Percentiles rank a stretch among this genome's conserved stretches.
Evolutionary conservation across 2,113 vertebrate species (phyloP).

Genomic region (Plestiodon gilberti): DNA sequence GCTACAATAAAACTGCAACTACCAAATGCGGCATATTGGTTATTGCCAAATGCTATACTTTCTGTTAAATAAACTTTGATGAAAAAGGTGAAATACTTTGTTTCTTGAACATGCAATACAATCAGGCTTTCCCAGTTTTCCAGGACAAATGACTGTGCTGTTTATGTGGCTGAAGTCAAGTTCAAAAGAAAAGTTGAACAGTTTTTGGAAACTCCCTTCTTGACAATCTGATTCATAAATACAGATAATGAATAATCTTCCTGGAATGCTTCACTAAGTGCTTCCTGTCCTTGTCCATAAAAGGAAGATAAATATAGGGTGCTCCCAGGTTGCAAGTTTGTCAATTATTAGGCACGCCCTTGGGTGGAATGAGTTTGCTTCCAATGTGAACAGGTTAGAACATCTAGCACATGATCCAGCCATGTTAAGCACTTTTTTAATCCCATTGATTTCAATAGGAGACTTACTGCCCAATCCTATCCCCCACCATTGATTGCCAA

Average conservation of each 20-base stretch:
- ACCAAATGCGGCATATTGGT: neutral
- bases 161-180: slow-evolving; percentile 32
- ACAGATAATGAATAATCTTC: slow-evolving; percentile 72
- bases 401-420: neutral
- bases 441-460: neutral
- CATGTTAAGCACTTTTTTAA: slow-evolving; percentile 33
- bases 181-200: slow-evolving; percentile 63
- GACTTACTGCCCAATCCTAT: neutral
- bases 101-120: slow-evolving; percentile 26
- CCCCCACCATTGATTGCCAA: no score
- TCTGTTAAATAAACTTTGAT: slow-evolving; percentile 12
- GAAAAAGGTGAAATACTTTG: slow-evolving; percentile 22
- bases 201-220: slow-evolving; percentile 73
- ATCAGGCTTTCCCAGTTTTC: slow-evolving; percentile 35
- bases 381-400: neutral
- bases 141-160: slow-evolving; percentile 35
- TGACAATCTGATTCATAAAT: slow-evolving; percentile 75
- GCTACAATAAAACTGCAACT: no score
- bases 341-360: slow-evolving; percentile 53
- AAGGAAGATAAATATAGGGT: slow-evolving; percentile 44
- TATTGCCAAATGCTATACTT: neutral
- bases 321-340: slow-evolving; percentile 67
- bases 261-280: slow-evolving; percentile 75
- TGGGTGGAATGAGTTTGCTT: slow-evolving; percentile 42
- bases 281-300: slow-evolving; percentile 74